These are phyloP conservation scores for Chalcosyrphus nemorum DNA, from an alignment of 2,888 invertebrate genomes.

Conservation along the genomic window DNA sequence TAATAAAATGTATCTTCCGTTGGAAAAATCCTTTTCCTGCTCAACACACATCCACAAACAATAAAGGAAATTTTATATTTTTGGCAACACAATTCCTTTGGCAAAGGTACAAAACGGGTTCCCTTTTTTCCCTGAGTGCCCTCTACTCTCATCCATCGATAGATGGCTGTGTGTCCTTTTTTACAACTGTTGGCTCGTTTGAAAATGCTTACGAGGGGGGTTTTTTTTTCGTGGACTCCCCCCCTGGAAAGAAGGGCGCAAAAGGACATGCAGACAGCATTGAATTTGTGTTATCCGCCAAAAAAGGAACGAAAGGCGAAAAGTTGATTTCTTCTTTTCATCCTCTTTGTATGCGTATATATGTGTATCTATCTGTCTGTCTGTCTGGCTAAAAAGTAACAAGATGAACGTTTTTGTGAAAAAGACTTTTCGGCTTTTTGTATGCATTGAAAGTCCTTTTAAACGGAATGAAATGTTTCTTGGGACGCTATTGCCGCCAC, in stretches of 20 bases:
- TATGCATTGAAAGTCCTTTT: background rate
- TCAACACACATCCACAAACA: background rate
- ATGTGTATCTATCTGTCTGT: background rate
- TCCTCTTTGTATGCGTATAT: too few species aligned
- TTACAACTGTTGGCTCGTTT: conserved; percentile 1
- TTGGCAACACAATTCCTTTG: conserved; percentile 31
- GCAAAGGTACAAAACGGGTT: conserved; percentile 42
- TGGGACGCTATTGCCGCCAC: background rate
- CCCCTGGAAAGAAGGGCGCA: background rate
- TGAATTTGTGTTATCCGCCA: conserved; percentile 15
- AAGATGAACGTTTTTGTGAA: conserved; percentile 4
- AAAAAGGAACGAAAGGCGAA: background rate
- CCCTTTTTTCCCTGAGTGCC: background rate
- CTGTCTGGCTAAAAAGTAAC: background rate
- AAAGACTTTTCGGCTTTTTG: background rate
- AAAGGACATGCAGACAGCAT: conserved; percentile 21
- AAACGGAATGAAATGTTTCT: background rate
- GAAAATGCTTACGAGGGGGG: background rate
- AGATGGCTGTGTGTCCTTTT: background rate
- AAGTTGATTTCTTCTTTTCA: background rate
- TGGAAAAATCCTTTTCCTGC: background rate
- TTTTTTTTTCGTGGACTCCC: background rate
- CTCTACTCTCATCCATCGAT: background rate
- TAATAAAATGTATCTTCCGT: conserved; percentile 1
- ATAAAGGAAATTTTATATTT: background rate